phyloP scores from a whole-genome alignment of 2,113 vertebrate species.

The Mesembrinibis cayennensis region DNA sequence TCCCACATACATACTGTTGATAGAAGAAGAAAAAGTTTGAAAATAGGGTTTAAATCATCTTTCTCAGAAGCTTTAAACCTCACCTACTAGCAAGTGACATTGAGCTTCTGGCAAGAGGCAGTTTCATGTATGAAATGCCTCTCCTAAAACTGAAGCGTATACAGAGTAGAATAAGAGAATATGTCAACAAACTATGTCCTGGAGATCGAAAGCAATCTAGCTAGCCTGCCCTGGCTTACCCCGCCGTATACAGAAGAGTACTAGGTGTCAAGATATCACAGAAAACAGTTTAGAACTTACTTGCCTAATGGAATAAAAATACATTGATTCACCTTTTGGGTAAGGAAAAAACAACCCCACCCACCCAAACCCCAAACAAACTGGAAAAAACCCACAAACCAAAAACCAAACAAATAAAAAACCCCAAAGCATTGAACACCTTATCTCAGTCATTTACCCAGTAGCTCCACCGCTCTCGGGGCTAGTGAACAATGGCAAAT shows the following conservation, averaged over 20 bases:
- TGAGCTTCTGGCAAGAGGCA: background rate
- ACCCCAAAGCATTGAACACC: background rate
- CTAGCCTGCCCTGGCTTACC: background rate
- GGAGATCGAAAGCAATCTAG: background rate
- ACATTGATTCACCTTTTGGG: background rate
- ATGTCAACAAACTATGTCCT: background rate
- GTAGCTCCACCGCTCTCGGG: accelerated
- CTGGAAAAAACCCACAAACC: too few relatives aligned
- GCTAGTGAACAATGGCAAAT: background rate
- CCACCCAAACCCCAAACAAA: background rate
- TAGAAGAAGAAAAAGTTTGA: background rate
- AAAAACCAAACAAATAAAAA: too few relatives aligned
- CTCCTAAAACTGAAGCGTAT: background rate
- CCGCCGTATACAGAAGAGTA: background rate
- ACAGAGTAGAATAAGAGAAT: background rate
- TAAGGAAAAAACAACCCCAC: background rate
- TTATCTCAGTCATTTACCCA: background rate
- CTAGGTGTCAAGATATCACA: background rate
- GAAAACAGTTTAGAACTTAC: background rate
- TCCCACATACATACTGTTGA: background rate
- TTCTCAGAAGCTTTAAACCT: background rate
- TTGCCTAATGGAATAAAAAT: background rate
- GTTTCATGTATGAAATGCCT: background rate
- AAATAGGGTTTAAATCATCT: background rate
- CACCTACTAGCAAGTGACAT: background rate